Evolutionary conservation across 2,113 vertebrate genomes (phyloP).

Genomic region (Silurus asotus): DNA sequence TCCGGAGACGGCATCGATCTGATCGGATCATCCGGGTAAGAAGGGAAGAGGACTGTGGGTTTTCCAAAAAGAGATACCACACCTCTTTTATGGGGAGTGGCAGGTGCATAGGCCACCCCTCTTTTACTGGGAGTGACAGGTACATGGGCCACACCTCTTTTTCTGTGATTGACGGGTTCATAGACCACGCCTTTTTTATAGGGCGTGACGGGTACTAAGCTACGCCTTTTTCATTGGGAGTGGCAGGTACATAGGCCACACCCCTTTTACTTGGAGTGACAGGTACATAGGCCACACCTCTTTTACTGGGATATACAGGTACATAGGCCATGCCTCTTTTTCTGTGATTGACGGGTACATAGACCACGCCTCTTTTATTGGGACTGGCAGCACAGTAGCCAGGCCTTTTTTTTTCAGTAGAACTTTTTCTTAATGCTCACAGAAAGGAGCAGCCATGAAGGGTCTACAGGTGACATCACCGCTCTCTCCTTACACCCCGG

Average conservation of each 20-base stretch:
- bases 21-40: slow-evolving; percentile 87
- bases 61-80: neutral
- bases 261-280: neutral
- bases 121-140: neutral
- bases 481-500: slow-evolving; percentile 77
- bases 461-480: slow-evolving; percentile 83
- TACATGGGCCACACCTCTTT: neutral
- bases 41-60: neutral
- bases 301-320: neutral
- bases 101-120: neutral
- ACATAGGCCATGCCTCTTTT: neutral
- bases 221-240: neutral
- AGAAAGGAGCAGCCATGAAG: slow-evolving; percentile 90
- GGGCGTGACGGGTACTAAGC: too few species aligned
- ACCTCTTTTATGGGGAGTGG: neutral
- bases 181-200: neutral
- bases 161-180: neutral
- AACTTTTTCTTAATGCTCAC: neutral
- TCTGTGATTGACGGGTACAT: neutral
- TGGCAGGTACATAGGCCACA: neutral
- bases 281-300: neutral
- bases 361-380: neutral
- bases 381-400: neutral
- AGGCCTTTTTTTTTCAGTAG: neutral
- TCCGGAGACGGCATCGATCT: slow-evolving; percentile 89